Base-by-base conservation (phyloP, 2,797 vertebrate species). In the Gallinago solitaria region DNA sequence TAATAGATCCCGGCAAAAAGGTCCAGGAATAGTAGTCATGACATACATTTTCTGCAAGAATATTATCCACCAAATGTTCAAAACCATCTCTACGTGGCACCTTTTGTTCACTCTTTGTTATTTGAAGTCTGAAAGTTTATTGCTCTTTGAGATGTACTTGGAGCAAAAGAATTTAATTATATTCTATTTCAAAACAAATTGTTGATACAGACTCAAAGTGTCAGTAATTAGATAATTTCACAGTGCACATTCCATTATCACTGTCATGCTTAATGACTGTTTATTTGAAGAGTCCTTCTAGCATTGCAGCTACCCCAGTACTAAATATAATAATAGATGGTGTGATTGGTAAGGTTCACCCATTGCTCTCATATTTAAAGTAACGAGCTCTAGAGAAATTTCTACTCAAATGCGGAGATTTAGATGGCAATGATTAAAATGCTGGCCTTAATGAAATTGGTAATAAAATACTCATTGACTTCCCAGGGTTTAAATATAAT, bases 81-180 rank as follows among this genome's bases (percentile, higher is more conserved):
- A 53, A 71, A 68, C 47, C 21, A 17, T 45, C 64, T 80, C 74
- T 81, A 70, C 57, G 43, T 47, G n/a, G 17, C 48, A 86, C 16
- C 51, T 94, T 92, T 75, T 70, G 25, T 84, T 87, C 53, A 2
- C 43, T 75, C 35, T 27, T 28, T 18, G 23, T 76, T 71, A 19
- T 81, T 43, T 77, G 28, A 59, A 92, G 65, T 59, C 69, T 89
- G 53, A 30, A 69, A 87, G 47, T 69, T 86, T 89, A 83, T 75
- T 71, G 48, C 41, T 86, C 53, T 89, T 74, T 0, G 5, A 69
- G 56, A 86, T 51, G 69, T n/a, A 96, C 74, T 82, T 45, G 27
- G 65, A 94, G 87, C 37, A 90, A 93, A 92, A 78, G 54, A 93
- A 94, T 90, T 95, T 95, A 94, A 94, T 97, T 91, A 81, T 87